Conservation (phyloP, 2,797 vertebrate genomes). For the Acomys russatus region DNA sequence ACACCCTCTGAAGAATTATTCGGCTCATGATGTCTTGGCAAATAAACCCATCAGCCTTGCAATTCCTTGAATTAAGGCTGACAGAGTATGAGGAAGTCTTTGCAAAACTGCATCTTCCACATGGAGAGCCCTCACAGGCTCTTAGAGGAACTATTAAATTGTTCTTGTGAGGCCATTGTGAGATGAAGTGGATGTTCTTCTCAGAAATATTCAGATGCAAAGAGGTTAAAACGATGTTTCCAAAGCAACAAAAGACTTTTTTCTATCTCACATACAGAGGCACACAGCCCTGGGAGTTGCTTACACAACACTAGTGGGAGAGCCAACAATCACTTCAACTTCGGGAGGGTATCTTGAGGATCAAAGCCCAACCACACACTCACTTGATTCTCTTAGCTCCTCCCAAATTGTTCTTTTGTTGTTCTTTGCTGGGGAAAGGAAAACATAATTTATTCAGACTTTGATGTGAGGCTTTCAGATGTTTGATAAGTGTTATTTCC, state of each 20-base stretch:
- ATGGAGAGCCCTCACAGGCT: conserved; percentile 44
- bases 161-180: conserved; percentile 67
- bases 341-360: neutral
- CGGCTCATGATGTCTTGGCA: neutral
- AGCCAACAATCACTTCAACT: neutral
- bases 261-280: neutral
- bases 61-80: conserved; percentile 57
- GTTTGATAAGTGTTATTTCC: conserved; percentile 55
- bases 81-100: neutral
- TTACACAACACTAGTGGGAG: neutral
- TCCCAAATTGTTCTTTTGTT: neutral
- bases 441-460: conserved; percentile 35
- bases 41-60: conserved; percentile 45
- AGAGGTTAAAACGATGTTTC: conserved; percentile 72
- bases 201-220: conserved; percentile 70
- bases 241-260: conserved; percentile 73
- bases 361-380: neutral
- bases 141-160: conserved; percentile 73
- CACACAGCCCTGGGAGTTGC: neutral
- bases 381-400: neutral
- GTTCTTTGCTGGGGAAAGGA: conserved; percentile 18
- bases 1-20: conserved; percentile 38
- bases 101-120: conserved; percentile 52
- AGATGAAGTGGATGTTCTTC: conserved; percentile 75
- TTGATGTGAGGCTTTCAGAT: conserved; percentile 47